Evolutionary conservation across 2,113 vertebrate species (phyloP), one percentile per base, ranked within the genome.

Genomic region (Carassius auratus): DNA sequence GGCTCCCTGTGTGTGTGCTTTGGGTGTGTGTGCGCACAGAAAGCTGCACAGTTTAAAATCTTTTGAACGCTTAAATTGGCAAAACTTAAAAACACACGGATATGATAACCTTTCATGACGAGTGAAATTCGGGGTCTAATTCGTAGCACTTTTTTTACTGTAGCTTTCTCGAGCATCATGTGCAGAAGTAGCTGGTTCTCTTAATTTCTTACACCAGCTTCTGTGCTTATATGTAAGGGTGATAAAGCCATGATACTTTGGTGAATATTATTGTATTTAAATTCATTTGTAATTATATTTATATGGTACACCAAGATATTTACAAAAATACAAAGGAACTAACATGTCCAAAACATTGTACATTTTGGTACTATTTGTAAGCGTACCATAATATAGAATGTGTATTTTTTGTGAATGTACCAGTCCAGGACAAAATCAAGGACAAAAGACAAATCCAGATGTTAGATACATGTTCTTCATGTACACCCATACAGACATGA

Each of bases 391-490:
- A 57, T 59, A 59, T 59, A 59, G 8, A 6, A 74, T 1, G 12
- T 9, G n/a, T n/a, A 26, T 48, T 4, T 4, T 48, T 74, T 74
- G 38, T 6, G 36, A 74, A 48, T 19, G 7, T 59, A 14, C 23
- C 59, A 61, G 7, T 36, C 30, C 8, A 61, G 15, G 30, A 61
- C 9, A 71, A 71, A 38, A 38, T 21, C 17, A 81, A 86, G 68
- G 50, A 88, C 61, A 42, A 42, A 42, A 7, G 42, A 42, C 42
- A 74, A 83, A 78, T 81, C 87, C 87, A 86, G 85, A 84, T 88
- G 87, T 78, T 83, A 48, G 48, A 76, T 55, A 2, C 30, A 30
- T 30, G 30, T 30, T 30, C 52, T 36, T 55, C 15, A 48, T 1
- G 42, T 14, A 26, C 23, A 33, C 38, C 23, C 30, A 62, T 45